Conservation (phyloP, 2,888 invertebrate species). For the Anagyrus pseudococci region DNA sequence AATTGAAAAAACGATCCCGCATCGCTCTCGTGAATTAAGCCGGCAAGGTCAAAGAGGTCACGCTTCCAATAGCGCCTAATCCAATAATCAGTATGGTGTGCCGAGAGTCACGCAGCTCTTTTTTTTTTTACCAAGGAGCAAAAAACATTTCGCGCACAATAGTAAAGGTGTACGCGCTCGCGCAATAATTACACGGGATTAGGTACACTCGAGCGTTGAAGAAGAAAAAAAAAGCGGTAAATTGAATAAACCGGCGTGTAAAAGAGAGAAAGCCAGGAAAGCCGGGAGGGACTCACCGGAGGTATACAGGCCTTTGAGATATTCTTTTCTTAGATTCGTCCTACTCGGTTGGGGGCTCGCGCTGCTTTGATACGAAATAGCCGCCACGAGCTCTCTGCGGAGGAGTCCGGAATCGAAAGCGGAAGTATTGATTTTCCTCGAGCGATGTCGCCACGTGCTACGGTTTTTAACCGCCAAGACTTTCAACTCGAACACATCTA, state of each 20-base stretch:
- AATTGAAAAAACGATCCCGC: background rate
- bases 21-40: background rate
- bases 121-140: background rate
- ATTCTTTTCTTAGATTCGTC: constrained; percentile 26
- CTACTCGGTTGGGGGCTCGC: constrained; percentile 6
- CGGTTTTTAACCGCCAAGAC: too few species aligned
- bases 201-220: background rate
- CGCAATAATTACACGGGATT: background rate
- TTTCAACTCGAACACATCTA: too few species aligned
- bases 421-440: constrained; percentile 29
- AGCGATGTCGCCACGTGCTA: constrained; percentile 28
- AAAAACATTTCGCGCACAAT: background rate
- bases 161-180: background rate
- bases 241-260: background rate
- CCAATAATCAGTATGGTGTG: background rate
- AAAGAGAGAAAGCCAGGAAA: background rate
- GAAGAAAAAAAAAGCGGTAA: background rate
- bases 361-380: constrained; percentile 22
- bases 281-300: constrained; percentile 1
- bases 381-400: constrained; percentile 10
- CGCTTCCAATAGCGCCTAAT: constrained; percentile 2
- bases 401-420: background rate
- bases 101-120: background rate
- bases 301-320: background rate
- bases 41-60: constrained; percentile 38